Base-by-base conservation (phyloP, 2,113 vertebrate species). In the Leptodactylus fuscus region DNA sequence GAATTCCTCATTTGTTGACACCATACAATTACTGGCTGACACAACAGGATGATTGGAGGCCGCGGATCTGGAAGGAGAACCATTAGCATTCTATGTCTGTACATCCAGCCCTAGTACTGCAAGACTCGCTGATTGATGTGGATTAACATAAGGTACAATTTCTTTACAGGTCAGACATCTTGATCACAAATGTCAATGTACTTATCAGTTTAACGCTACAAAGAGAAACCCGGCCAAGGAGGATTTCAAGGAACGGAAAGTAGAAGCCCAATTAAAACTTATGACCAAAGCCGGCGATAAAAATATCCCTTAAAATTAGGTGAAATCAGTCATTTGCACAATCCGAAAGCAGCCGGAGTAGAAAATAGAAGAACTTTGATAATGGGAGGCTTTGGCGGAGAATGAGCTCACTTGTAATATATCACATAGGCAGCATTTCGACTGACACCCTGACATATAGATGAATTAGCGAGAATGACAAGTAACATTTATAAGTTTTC, bases 91-190 rank as follows among this genome's bases (percentile, higher is more conserved):
- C 77, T 18, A 27, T 44, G 75, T 78, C 38, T 78, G 77, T 62
- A 80, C 77, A 80, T 62, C 34, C n/a, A 80, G 24, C 51, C 36
- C n/a, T 24, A 58, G 77, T 44, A 24, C 77, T n/a, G 77, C 77
- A 80, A 80, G 77, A 60, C 77, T 80, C 15, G 34, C 55, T 80
- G 77, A 80, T 80, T 80, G 77, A 80, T 80, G 77, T 62, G 55
- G 77, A 80, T 80, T 80, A 80, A 80, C 55, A 80, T 80, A 80
- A 80, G 77, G 53, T 80, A 62, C 77, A 80, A 62, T 80, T 80
- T 80, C 77, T 80, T 80, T 80, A 80, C 77, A 80, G 77, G 77
- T 80, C 77, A 80, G 77, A 80, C 77, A 80, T 62, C 77, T 80
- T 62, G 77, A 80, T 80, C 77, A 55, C 32, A 62, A 60, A 80